Conservation (phyloP, 1,140 invertebrate genomes). For the Uloborus diversus region DNA sequence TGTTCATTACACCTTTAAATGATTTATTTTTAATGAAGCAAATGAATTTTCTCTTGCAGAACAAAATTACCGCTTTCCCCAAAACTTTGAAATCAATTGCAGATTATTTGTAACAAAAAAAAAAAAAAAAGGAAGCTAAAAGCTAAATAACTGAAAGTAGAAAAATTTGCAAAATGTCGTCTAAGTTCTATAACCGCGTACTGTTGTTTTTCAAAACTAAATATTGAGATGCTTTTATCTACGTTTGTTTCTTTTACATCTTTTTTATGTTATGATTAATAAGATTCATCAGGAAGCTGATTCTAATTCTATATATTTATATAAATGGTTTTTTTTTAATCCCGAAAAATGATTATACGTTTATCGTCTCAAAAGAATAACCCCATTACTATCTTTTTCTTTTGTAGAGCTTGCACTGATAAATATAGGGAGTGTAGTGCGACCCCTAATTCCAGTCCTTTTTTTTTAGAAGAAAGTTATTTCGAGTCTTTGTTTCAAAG, state of each 20-base stretch:
- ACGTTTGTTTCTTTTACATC: background rate
- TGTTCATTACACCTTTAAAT: background rate
- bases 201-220: background rate
- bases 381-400: no score
- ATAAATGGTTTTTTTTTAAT: no score
- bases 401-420: no score
- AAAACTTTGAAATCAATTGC: background rate
- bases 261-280: background rate
- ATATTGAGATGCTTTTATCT: background rate
- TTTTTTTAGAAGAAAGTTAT: no score
- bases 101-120: background rate
- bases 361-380: no score
- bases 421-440: no score
- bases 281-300: background rate
- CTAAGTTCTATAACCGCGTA: background rate
- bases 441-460: no score
- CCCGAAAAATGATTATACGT: no score
- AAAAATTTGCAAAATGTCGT: background rate
- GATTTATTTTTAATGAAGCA: background rate
- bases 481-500: no score
- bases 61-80: background rate
- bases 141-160: background rate
- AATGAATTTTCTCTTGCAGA: no score
- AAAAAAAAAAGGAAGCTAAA: background rate
- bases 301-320: no score